These are phyloP conservation scores for Drosophila orosa DNA, from an alignment of 1,140 invertebrate genomes.

Conservation along the genomic window DNA sequence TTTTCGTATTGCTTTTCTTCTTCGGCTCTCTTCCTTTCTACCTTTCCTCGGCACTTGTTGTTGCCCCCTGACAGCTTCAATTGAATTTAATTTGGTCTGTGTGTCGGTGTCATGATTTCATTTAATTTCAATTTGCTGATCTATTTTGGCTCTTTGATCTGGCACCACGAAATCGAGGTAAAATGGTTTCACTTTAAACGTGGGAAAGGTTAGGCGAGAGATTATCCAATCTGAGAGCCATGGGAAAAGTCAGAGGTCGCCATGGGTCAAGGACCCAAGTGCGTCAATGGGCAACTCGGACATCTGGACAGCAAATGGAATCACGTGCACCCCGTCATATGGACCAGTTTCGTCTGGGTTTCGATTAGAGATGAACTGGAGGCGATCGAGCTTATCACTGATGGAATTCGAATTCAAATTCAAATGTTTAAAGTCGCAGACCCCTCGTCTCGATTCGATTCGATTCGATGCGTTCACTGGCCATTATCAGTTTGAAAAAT, in stretches of 20 bases:
- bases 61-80: slow-evolving; percentile 51
- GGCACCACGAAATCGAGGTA: slow-evolving; percentile 24
- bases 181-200: slow-evolving; percentile 40
- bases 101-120: slow-evolving; percentile 78
- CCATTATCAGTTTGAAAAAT: slow-evolving; percentile 34
- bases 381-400: slow-evolving; percentile 29
- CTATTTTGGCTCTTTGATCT: slow-evolving; percentile 71
- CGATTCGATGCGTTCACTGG: slow-evolving; percentile 23
- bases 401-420: slow-evolving; percentile 17
- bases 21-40: slow-evolving; percentile 2
- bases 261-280: slow-evolving; percentile 30
- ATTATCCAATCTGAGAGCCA: slow-evolving; percentile 49
- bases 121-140: slow-evolving; percentile 68
- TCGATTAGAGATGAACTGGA: slow-evolving; percentile 26
- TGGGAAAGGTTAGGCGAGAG: slow-evolving; percentile 56
- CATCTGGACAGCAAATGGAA: slow-evolving; percentile 8
- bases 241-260: slow-evolving; percentile 32
- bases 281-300: slow-evolving; percentile 14
- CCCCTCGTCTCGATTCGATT: slow-evolving; percentile 20
- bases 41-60: slow-evolving; percentile 43
- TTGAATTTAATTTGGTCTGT: slow-evolving; percentile 74
- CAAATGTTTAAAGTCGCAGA: slow-evolving; percentile 24
- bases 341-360: slow-evolving; percentile 5
- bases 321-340: slow-evolving; percentile 35
- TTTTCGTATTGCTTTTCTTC: slow-evolving; percentile 41